A percentile compares a stretch with the other conserved stretches of the same genome.
Evolutionary conservation across 2,797 vertebrate genomes (phyloP).

Genomic region (Alosa sapidissima): DNA sequence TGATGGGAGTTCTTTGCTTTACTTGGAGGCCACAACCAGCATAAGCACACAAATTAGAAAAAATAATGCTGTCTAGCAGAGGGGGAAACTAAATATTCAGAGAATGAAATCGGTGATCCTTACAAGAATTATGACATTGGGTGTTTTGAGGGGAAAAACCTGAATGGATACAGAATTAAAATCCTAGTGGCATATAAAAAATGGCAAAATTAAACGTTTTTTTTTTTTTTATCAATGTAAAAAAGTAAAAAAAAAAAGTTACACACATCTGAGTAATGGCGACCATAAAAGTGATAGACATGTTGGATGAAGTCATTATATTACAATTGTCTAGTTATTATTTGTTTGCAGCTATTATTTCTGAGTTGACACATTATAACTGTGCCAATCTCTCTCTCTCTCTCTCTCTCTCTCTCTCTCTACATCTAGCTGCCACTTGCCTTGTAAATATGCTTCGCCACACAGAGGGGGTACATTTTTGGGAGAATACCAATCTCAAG

Average conservation of each 20-base stretch:
- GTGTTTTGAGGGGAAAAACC: neutral
- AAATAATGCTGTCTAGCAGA: constrained; percentile 35
- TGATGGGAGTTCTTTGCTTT: constrained; percentile 37
- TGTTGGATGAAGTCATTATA: neutral
- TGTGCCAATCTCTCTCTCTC: neutral
- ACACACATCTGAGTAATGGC: neutral
- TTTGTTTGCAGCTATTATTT: neutral
- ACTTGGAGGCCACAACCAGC: constrained; percentile 37
- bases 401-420: too few relatives aligned
- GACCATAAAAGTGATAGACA: neutral
- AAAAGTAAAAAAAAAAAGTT: neutral
- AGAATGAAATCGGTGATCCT: constrained; percentile 13
- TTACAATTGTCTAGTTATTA: neutral
- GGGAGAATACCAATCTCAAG: neutral
- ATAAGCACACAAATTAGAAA: constrained; percentile 33
- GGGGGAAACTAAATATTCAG: constrained; percentile 19
- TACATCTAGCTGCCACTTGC: neutral
- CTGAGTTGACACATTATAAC: neutral
- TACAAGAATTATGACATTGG: neutral
- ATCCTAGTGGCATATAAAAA: neutral
- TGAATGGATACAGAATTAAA: neutral
- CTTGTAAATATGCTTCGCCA: neutral
- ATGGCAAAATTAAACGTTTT: neutral
- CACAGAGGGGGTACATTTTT: neutral
- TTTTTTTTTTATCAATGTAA: neutral